A percentile compares a stretch with the other conserved stretches of the same genome.
phyloP scores from a whole-genome alignment of 2,797 vertebrate species.

The Allobates femoralis region DNA sequence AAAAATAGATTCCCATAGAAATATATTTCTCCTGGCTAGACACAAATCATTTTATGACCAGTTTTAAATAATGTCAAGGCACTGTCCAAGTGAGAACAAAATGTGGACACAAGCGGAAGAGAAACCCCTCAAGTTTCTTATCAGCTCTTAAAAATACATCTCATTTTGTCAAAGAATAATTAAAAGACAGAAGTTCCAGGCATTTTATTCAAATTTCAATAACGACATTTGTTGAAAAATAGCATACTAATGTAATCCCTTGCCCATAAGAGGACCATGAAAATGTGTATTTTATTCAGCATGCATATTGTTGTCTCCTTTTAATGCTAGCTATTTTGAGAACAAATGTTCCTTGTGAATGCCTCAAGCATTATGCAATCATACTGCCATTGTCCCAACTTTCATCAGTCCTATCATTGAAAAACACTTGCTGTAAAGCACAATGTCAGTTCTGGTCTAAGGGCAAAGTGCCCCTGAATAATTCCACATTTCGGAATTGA shows the following conservation, averaged over 20 bases:
- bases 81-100: background rate
- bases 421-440: constrained; percentile 37
- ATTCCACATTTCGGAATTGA: constrained; percentile 11
- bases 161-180: background rate
- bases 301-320: constrained; percentile 39
- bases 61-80: background rate
- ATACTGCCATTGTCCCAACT: constrained; percentile 47
- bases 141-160: background rate
- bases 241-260: background rate
- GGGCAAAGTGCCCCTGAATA: constrained; percentile 35
- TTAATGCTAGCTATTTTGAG: constrained; percentile 51
- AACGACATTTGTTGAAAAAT: background rate
- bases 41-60: background rate
- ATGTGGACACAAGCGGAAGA: background rate
- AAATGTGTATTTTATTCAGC: constrained; percentile 35
- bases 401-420: constrained; percentile 50
- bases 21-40: background rate
- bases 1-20: no score
- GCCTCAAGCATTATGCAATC: constrained; percentile 51
- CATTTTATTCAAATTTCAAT: background rate
- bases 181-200: background rate
- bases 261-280: constrained; percentile 2
- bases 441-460: constrained; percentile 38
- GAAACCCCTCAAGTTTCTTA: background rate
- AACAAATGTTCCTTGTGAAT: constrained; percentile 38